phyloP scores from a whole-genome alignment of 2,113 vertebrate genomes.

The Rallus limicola region DNA sequence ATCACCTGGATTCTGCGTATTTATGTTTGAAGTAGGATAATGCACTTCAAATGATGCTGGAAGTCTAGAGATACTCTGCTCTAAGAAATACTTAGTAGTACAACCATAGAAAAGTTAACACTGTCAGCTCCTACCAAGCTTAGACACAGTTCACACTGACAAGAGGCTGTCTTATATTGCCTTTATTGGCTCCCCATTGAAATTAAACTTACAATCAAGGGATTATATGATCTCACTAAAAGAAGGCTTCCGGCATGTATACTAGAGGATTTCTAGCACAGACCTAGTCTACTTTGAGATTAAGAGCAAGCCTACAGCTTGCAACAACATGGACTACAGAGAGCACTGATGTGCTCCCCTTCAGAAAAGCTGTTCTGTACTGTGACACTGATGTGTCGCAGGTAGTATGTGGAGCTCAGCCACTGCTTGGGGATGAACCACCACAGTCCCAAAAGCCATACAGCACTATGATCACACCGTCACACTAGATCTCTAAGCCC shows the following conservation, averaged over 20 bases:
- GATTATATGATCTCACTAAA: neutral
- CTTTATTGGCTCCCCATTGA: neutral
- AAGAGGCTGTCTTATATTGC: neutral
- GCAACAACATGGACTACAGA: neutral
- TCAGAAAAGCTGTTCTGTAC: neutral
- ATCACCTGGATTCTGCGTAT: neutral
- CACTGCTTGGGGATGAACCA: too few species aligned
- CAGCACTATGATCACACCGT: neutral
- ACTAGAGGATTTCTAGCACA: neutral
- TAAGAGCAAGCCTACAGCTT: neutral
- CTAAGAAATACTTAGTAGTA: neutral
- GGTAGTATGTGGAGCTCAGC: too few species aligned
- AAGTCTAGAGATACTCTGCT: neutral
- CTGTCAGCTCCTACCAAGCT: neutral
- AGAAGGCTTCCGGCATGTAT: neutral
- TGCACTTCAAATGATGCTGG: neutral
- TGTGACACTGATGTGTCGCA: neutral
- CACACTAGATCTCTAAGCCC: neutral
- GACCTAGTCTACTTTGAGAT: neutral
- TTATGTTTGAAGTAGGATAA: neutral
- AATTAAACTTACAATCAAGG: neutral
- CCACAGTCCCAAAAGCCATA: neutral
- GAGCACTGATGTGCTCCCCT: fast-evolving
- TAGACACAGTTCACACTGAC: neutral
- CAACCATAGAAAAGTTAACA: neutral